phyloP scores from a whole-genome alignment of 2,888 invertebrate species.

The Leptopilina syphax region DNA sequence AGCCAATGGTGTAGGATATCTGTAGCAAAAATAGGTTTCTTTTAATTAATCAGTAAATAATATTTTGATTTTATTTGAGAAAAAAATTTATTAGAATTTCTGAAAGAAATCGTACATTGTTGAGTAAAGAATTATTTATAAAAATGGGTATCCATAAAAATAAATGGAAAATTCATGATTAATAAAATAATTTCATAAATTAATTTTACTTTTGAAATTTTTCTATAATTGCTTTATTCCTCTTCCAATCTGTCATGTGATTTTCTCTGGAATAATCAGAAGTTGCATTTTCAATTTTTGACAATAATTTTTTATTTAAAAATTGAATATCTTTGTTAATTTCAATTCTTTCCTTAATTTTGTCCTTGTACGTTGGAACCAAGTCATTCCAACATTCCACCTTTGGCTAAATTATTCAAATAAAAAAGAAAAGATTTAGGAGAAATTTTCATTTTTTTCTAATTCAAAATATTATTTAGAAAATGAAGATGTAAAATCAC shows the following conservation, averaged over 20 bases:
- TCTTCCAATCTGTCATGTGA: slow-evolving; percentile 60
- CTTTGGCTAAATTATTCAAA: slow-evolving; percentile 60
- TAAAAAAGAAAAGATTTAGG: neutral
- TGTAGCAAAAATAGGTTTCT: neutral
- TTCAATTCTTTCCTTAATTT: slow-evolving; percentile 34
- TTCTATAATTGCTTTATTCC: slow-evolving; percentile 50
- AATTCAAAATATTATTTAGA: slow-evolving; percentile 26
- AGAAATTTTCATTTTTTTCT: neutral
- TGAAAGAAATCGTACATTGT: no score
- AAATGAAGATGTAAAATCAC: slow-evolving; percentile 70
- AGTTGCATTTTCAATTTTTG: slow-evolving; percentile 54
- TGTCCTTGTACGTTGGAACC: slow-evolving; percentile 39
- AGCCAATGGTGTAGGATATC: neutral
- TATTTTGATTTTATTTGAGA: neutral
- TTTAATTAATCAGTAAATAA: neutral
- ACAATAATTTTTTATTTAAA: slow-evolving; percentile 60
- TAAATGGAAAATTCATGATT: no score
- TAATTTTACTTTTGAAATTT: slow-evolving; percentile 51
- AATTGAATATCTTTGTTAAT: slow-evolving; percentile 49
- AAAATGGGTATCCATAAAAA: no score
- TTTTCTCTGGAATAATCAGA: slow-evolving; percentile 57
- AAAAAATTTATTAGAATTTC: neutral
- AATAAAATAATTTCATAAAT: slow-evolving; percentile 16
- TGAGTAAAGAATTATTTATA: no score
- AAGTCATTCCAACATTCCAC: slow-evolving; percentile 66